phyloP scores from a whole-genome alignment of 92 coral and sea anemone species.

The Zoanthus solanderi region DNA sequence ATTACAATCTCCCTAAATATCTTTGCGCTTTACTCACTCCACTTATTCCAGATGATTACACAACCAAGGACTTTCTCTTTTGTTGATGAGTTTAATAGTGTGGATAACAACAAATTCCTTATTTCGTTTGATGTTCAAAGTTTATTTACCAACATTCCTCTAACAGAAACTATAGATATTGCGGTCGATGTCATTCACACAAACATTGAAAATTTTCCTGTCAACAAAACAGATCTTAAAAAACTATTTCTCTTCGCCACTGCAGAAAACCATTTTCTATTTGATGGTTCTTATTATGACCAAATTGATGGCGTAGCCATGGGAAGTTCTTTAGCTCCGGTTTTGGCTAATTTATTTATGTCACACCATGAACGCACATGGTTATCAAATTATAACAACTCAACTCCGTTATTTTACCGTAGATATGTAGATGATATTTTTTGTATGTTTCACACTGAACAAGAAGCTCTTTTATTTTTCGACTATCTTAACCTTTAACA shows the following conservation, averaged over 20 bases:
- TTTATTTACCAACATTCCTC: neutral
- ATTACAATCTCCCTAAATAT: too few relatives aligned
- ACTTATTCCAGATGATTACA: too few relatives aligned
- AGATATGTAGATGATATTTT: too few relatives aligned
- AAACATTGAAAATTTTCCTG: too few relatives aligned
- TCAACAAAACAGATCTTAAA: neutral
- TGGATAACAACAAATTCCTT: too few relatives aligned
- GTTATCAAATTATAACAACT: neutral
- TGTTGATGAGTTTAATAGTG: too few relatives aligned
- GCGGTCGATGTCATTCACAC: neutral
- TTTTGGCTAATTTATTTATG: neutral
- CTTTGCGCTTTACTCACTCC: too few relatives aligned
- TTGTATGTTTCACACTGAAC: neutral
- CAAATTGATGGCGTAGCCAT: neutral
- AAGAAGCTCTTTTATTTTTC: neutral
- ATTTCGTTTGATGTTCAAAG: neutral
- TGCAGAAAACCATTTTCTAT: neutral
- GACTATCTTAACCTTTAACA: too few relatives aligned
- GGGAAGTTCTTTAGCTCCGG: neutral
- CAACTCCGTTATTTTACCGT: neutral
- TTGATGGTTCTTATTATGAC: neutral
- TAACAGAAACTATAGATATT: neutral
- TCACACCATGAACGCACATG: neutral
- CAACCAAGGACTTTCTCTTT: too few relatives aligned
- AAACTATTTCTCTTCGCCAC: neutral